phyloP scores from a whole-genome alignment of 2,888 invertebrate species.

The Cylloceria caligata region DNA sequence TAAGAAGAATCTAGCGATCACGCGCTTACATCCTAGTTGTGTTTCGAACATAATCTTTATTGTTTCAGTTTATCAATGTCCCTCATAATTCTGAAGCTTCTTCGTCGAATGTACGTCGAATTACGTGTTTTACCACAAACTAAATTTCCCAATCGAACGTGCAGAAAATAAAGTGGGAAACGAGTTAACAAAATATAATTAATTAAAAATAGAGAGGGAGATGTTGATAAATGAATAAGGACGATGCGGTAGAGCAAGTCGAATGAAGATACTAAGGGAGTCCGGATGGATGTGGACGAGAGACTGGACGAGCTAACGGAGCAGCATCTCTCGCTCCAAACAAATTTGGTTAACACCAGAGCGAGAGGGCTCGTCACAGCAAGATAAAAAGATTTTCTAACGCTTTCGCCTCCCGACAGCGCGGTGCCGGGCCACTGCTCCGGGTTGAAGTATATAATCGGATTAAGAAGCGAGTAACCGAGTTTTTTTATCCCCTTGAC shows the following conservation, averaged over 20 bases:
- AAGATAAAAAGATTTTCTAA: constrained; percentile 42
- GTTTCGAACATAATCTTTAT: too few species aligned
- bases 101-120: not conserved
- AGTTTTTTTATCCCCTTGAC: constrained; percentile 44
- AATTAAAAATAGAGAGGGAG: too few species aligned
- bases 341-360: constrained; percentile 56
- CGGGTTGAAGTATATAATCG: constrained; percentile 51
- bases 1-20: too few species aligned
- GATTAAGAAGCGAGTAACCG: constrained; percentile 61
- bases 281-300: not conserved
- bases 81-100: not conserved
- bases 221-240: too few species aligned
- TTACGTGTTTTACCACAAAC: not conserved
- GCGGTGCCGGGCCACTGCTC: constrained; percentile 21
- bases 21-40: too few species aligned
- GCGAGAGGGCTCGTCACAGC: constrained; percentile 30
- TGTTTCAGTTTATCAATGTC: not conserved
- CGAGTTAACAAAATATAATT: not conserved
- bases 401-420: constrained; percentile 10
- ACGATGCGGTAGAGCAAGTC: not conserved
- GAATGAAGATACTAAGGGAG: not conserved
- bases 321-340: constrained; percentile 15
- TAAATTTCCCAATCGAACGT: not conserved
- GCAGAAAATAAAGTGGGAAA: not conserved
- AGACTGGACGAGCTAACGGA: constrained; percentile 17